Evolutionary conservation across 2,888 invertebrate species (phyloP).

Genomic region (Scotopteryx bipunctaria): DNA sequence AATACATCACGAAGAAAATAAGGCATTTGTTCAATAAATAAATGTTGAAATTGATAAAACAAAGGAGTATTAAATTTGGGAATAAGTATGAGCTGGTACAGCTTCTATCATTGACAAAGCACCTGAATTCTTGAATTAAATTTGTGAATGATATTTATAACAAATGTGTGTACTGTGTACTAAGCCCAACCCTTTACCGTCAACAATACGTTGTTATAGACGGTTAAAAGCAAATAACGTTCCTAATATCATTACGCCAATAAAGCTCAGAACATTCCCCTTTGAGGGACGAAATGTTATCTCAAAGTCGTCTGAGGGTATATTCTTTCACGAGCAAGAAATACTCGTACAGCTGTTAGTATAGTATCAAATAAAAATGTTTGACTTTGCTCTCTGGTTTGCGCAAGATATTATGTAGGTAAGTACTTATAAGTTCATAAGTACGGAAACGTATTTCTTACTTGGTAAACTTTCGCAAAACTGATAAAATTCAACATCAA

Average conservation of each 20-base stretch:
- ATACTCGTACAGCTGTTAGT: neutral
- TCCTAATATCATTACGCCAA: conserved; percentile 42
- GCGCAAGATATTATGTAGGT: too few species aligned
- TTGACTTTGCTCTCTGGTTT: neutral
- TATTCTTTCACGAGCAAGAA: conserved; percentile 7
- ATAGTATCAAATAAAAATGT: neutral
- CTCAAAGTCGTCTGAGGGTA: conserved; percentile 42
- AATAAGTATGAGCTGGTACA: neutral
- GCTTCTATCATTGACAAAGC: conserved; percentile 8
- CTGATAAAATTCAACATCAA: too few species aligned
- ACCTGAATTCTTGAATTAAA: conserved; percentile 2
- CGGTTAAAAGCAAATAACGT: conserved; percentile 34
- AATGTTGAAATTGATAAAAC: too few species aligned
- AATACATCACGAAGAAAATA: too few species aligned
- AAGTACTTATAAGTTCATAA: too few species aligned
- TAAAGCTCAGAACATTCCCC: conserved; percentile 44
- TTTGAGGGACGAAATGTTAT: conserved; percentile 46
- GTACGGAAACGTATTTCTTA: too few species aligned
- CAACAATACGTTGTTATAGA: conserved; percentile 39
- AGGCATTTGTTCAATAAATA: too few species aligned
- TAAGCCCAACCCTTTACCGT: conserved; percentile 17
- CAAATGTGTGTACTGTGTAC: conserved; percentile 14
- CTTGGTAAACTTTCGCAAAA: too few species aligned
- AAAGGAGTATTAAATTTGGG: too few species aligned
- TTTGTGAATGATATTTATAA: conserved; percentile 18